phyloP scores from a whole-genome alignment of 2,888 invertebrate species.

The Cetonia aurata region DNA sequence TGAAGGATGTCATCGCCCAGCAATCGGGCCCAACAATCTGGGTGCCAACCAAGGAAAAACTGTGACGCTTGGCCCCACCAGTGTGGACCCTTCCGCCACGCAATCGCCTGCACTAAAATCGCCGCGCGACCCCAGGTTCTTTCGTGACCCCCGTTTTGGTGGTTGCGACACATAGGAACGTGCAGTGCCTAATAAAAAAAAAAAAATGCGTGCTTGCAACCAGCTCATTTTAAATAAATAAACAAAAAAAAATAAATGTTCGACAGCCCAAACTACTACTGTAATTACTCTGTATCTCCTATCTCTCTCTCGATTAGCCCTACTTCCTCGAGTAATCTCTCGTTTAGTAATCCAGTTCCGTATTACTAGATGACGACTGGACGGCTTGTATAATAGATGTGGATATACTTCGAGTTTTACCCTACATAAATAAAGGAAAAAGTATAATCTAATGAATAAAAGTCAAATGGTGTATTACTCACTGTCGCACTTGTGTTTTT shows the following conservation, averaged over 20 bases:
- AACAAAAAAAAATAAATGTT: constrained; percentile 19
- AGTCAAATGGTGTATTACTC: constrained; percentile 44
- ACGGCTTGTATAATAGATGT: constrained; percentile 61
- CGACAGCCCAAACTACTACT: constrained; percentile 39
- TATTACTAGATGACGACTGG: constrained; percentile 45
- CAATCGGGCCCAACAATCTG: constrained; percentile 97
- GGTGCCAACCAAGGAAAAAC: constrained; percentile 96
- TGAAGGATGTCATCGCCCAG: constrained; percentile 93
- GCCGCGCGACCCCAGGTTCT: constrained; percentile 40
- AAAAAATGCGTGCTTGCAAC: constrained; percentile 58
- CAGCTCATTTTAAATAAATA: constrained; percentile 54
- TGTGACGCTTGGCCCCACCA: constrained; percentile 80
- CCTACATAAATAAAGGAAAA: constrained; percentile 53
- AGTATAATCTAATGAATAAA: constrained; percentile 6
- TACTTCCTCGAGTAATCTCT: constrained; percentile 53
- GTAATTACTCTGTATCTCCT: constrained; percentile 49
- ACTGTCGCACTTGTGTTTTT: constrained; percentile 62
- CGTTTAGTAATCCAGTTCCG: constrained; percentile 56
- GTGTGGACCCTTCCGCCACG: constrained; percentile 73
- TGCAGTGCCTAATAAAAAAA: constrained; percentile 53
- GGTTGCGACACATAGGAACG: constrained; percentile 43
- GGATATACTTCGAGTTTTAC: constrained; percentile 57
- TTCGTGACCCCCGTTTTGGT: constrained; percentile 43
- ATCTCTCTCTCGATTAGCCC: constrained; percentile 44
- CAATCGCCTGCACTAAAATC: constrained; percentile 61